phyloP scores from a whole-genome alignment of 2,888 invertebrate species.

The Archips xylosteana region DNA sequence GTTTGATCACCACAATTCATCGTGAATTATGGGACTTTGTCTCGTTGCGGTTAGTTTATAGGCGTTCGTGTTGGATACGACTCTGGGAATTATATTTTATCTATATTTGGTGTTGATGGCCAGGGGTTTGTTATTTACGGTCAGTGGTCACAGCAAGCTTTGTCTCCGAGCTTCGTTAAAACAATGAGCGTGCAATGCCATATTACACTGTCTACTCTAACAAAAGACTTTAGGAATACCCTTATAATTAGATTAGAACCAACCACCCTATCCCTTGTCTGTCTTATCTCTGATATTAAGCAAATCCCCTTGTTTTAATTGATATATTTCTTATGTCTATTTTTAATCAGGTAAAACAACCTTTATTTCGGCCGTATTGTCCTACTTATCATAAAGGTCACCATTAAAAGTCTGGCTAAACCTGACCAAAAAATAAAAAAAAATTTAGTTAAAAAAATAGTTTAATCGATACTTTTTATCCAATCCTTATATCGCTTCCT shows the following conservation, averaged over 20 bases:
- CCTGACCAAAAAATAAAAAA: not conserved
- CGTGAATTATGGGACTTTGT: constrained; percentile 75
- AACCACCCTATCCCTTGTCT: not conserved
- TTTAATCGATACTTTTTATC: constrained; percentile 21
- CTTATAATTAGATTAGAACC: not conserved
- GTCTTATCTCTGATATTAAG: too few species aligned
- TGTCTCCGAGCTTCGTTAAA: constrained; percentile 28
- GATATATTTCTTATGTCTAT: too few species aligned
- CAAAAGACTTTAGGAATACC: not conserved
- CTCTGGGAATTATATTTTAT: constrained; percentile 61
- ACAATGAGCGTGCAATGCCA: constrained; percentile 19
- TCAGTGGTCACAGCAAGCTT: constrained; percentile 45
- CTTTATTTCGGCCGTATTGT: too few species aligned
- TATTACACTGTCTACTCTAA: constrained; percentile 4
- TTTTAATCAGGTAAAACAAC: too few species aligned
- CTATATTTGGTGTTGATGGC: constrained; percentile 54
- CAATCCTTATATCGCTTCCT: constrained; percentile 33
- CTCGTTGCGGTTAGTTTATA: constrained; percentile 78
- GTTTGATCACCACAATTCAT: constrained; percentile 76
- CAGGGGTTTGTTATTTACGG: constrained; percentile 44
- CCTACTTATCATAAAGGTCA: not conserved
- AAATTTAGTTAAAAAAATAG: not conserved
- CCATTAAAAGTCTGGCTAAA: not conserved
- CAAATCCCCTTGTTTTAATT: too few species aligned
- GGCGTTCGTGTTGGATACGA: constrained; percentile 66